phyloP scores from a whole-genome alignment of 1,140 invertebrate species.

The Andrena cerasifolii region DNA sequence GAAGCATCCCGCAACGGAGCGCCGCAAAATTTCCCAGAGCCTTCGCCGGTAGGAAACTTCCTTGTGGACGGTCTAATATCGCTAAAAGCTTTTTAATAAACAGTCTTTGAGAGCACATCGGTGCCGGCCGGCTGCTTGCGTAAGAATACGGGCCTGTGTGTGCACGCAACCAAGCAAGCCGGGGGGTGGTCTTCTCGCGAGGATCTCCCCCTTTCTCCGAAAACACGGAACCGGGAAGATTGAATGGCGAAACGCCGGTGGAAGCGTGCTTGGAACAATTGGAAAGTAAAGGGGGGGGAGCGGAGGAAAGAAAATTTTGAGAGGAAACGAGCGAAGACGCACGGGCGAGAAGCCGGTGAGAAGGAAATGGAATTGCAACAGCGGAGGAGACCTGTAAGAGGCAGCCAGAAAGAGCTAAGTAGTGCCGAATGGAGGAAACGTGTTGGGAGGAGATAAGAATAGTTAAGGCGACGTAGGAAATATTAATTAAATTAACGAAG shows the following conservation, averaged over 20 bases:
- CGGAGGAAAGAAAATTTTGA: background rate
- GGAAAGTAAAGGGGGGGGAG: background rate
- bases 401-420: too few species aligned
- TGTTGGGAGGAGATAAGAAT: too few species aligned
- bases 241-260: background rate
- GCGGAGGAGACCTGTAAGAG: too few species aligned
- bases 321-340: background rate
- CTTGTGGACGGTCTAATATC: slow-evolving; percentile 66
- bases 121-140: slow-evolving; percentile 13
- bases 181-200: slow-evolving; percentile 25
- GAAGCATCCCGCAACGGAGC: too few species aligned
- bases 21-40: slow-evolving; percentile 2
- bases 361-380: slow-evolving; percentile 23
- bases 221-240: background rate
- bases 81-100: slow-evolving; percentile 75
- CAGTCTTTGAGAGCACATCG: slow-evolving; percentile 58
- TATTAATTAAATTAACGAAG: too few species aligned
- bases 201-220: background rate
- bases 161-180: background rate
- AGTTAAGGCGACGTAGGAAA: too few species aligned
- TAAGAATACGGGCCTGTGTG: slow-evolving; percentile 21
- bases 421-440: too few species aligned
- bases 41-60: slow-evolving; percentile 25
- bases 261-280: background rate
- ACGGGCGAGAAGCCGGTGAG: background rate